Evolutionary conservation across 2,888 invertebrate species (phyloP).

Genomic region (Hypena proboscidalis): DNA sequence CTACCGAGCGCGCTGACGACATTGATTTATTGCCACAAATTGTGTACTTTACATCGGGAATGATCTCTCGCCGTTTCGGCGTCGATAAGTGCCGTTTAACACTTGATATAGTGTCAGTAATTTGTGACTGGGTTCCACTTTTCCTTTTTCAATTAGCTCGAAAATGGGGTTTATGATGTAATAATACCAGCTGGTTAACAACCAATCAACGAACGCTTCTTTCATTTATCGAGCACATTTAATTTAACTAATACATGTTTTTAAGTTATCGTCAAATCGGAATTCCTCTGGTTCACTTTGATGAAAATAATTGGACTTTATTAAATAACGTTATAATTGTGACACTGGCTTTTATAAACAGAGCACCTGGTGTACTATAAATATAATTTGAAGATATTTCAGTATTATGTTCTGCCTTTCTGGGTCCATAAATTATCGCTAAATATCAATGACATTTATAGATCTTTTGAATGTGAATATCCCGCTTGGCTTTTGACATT

Average conservation of each 20-base stretch:
- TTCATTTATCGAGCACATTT: conserved; percentile 54
- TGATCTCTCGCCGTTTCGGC: conserved; percentile 76
- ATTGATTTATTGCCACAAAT: conserved; percentile 81
- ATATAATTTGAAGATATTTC: conserved; percentile 28
- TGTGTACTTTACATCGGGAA: conserved; percentile 83
- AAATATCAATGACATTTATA: no score
- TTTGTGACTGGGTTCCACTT: conserved; percentile 76
- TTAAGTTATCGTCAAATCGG: conserved; percentile 47
- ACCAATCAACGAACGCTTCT: conserved; percentile 50
- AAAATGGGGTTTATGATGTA: conserved; percentile 77
- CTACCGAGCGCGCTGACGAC: conserved; percentile 66
- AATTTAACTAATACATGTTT: conserved; percentile 51
- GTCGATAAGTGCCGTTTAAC: conserved; percentile 83
- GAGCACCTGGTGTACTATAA: conserved; percentile 23
- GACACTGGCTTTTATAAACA: conserved; percentile 32
- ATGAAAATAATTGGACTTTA: conserved; percentile 40
- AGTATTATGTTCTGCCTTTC: no score
- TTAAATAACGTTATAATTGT: conserved; percentile 37
- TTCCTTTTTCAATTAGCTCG: conserved; percentile 80
- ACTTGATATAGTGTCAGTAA: conserved; percentile 85
- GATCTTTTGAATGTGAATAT: no score
- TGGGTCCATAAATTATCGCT: no score
- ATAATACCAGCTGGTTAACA: conserved; percentile 60
- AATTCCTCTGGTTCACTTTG: conserved; percentile 38
- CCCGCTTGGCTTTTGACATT: no score